Conservation (phyloP, 2,888 invertebrate genomes). For the Scotopteryx bipunctaria region DNA sequence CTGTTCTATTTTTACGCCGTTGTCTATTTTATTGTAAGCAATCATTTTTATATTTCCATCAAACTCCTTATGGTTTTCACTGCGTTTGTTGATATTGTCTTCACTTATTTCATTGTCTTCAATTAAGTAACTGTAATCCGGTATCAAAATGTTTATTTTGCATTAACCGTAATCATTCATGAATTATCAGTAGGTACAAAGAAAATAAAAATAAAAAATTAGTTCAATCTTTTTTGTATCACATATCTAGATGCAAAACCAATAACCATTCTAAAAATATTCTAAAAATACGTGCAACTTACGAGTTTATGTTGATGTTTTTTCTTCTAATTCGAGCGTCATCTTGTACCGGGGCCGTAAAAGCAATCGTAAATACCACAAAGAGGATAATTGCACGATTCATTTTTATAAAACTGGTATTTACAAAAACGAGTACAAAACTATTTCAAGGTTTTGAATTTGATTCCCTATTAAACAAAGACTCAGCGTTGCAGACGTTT, state of each 20-base stretch:
- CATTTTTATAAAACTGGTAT: constrained; percentile 24
- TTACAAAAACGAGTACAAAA: constrained; percentile 13
- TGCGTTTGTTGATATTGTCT: background rate
- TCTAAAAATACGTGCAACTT: constrained; percentile 9
- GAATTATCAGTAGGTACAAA: no score
- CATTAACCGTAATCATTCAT: no score
- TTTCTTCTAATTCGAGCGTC: constrained; percentile 6
- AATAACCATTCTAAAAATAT: background rate
- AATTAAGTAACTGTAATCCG: constrained; percentile 2
- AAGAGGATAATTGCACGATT: constrained; percentile 17
- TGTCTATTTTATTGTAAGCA: background rate
- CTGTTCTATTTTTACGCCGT: background rate
- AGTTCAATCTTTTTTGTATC: background rate
- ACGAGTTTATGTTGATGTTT: constrained; percentile 11
- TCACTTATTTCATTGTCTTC: constrained; percentile 13
- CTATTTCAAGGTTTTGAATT: constrained; percentile 21
- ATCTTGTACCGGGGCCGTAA: constrained; percentile 14
- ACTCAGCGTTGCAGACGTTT: constrained; percentile 2
- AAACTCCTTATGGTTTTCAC: background rate
- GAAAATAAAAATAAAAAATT: no score
- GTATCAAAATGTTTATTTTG: background rate
- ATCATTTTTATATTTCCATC: background rate
- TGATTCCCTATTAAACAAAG: constrained; percentile 5
- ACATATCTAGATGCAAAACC: background rate
- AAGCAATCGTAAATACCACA: constrained; percentile 19